Base-by-base conservation (phyloP, 92 coral and sea anemone genomes). In the Parazoanthus atlanticus region DNA sequence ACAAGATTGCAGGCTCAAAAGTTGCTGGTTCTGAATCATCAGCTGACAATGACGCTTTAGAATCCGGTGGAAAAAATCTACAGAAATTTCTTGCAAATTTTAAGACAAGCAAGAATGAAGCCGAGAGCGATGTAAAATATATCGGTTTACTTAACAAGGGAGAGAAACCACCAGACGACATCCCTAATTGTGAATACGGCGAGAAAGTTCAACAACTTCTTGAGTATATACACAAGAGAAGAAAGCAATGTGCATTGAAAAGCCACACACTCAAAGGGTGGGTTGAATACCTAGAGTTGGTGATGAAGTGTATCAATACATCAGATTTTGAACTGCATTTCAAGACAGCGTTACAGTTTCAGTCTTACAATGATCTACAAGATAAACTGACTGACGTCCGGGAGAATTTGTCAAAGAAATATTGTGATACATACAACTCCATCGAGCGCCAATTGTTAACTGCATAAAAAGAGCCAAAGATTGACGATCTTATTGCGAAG, bases 261-360 rank as follows among this genome's bases (percentile, higher is more conserved):
- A 36, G 84, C 12, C 84, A 79, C 34, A 79, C 69, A 2, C 38
- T 79, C 25, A 56, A 52, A 79, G 84, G 47, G 41, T 79, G 84
- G 84, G 67, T 79, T 30, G 28, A 52, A 15, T 79, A 79, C n/a
- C 70, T 79, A 43, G 64, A 79, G 19, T 64, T 79, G n/a, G 84
- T 79, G 15, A 54, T 79, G 11, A 52, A 30, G 13, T 79, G 84
- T 36, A 79, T 79, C 41, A 52, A 79, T 19, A 79, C 84, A 17
- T 54, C 84, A 52, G 84, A 79, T 56, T 79, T 79, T 79, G 84
- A 79, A 52, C 70, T 79, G 36, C 28, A 79, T 52, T 79, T 79
- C 70, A 79, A 79, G 66, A 79, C 84, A 29, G 70, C 84, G 1
- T 47, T 79, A 31, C 84, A 79, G 34, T 79, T 46, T 33, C 84